These are phyloP conservation scores for Lutjanus erythropterus DNA, from an alignment of 2,113 vertebrate genomes.

Conservation along the genomic window DNA sequence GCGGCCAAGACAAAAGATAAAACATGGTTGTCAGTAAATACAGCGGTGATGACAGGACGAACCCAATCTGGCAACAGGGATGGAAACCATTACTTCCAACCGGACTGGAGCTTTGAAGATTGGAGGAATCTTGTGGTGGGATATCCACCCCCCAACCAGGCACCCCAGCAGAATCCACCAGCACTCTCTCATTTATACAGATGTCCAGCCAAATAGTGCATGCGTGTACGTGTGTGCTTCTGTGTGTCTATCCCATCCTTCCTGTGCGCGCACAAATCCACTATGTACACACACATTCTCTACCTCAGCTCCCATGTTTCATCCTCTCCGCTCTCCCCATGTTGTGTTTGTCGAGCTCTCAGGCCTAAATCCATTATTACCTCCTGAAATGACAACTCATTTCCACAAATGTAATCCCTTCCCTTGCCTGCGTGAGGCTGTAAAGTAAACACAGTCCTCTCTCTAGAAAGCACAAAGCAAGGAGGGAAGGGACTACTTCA, in stretches of 20 bases:
- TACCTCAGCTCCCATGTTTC: slow-evolving; percentile 60
- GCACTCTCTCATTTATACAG: slow-evolving; percentile 62
- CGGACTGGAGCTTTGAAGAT: slow-evolving; percentile 73
- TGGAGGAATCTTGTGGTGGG: slow-evolving; percentile 65
- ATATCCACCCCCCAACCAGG: slow-evolving; percentile 51
- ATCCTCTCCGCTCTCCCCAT: slow-evolving; percentile 53
- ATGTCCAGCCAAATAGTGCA: slow-evolving; percentile 69
- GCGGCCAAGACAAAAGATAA: slow-evolving; percentile 67
- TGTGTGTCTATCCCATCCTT: slow-evolving; percentile 44
- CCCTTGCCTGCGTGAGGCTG: slow-evolving; percentile 69
- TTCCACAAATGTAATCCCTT: slow-evolving; percentile 84
- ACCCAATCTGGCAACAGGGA: slow-evolving; percentile 68
- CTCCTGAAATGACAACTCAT: slow-evolving; percentile 86
- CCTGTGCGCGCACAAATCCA: slow-evolving; percentile 46
- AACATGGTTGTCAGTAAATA: slow-evolving; percentile 65
- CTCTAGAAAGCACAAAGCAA: slow-evolving; percentile 51
- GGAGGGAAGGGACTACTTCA: slow-evolving; percentile 60
- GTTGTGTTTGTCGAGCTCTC: slow-evolving; percentile 85
- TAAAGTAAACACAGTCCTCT: slow-evolving; percentile 74
- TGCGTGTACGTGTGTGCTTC: slow-evolving; percentile 4
- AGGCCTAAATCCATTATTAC: slow-evolving; percentile 85
- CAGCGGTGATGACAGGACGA: slow-evolving; percentile 65
- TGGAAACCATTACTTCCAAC: slow-evolving; percentile 77
- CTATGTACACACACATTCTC: slow-evolving; percentile 51
- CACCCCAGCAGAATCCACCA: slow-evolving; percentile 57